Conservation (phyloP, 2,888 invertebrate genomes). For the Meiosimyza decipiens region DNA sequence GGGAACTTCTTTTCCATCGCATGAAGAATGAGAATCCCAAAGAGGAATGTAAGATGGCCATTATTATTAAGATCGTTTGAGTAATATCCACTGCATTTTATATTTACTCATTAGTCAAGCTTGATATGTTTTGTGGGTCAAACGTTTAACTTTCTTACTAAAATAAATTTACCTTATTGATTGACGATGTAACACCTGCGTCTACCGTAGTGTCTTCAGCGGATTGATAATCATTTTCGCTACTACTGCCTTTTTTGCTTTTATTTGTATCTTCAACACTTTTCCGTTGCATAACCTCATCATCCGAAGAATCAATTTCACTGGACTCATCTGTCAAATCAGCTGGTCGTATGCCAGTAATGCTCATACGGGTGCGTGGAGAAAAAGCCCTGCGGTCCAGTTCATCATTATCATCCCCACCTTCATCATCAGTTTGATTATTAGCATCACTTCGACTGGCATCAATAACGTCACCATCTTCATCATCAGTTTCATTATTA, state of each 20-base stretch:
- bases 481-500: constrained; percentile 48
- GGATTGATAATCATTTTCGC: constrained; percentile 31
- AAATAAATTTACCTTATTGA: too few relatives aligned
- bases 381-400: constrained; percentile 56
- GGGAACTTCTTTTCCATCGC: too few relatives aligned
- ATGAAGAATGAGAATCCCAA: too few relatives aligned
- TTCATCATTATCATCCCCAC: constrained; percentile 50
- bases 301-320: constrained; percentile 58
- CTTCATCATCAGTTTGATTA: constrained; percentile 50
- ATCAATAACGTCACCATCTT: constrained; percentile 40
- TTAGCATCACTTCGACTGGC: constrained; percentile 33
- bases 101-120: too few relatives aligned
- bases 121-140: too few relatives aligned
- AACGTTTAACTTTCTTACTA: too few relatives aligned
- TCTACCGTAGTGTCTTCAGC: background rate
- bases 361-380: constrained; percentile 64
- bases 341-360: constrained; percentile 60
- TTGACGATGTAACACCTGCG: too few relatives aligned
- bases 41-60: too few relatives aligned
- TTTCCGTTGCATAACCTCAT: constrained; percentile 31
- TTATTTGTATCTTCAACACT: background rate
- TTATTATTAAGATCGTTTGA: too few relatives aligned
- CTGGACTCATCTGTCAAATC: constrained; percentile 57
- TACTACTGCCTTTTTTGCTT: background rate
- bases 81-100: too few relatives aligned